Base-by-base conservation (phyloP, 2,113 vertebrate species). In the Equus przewalskii region DNA sequence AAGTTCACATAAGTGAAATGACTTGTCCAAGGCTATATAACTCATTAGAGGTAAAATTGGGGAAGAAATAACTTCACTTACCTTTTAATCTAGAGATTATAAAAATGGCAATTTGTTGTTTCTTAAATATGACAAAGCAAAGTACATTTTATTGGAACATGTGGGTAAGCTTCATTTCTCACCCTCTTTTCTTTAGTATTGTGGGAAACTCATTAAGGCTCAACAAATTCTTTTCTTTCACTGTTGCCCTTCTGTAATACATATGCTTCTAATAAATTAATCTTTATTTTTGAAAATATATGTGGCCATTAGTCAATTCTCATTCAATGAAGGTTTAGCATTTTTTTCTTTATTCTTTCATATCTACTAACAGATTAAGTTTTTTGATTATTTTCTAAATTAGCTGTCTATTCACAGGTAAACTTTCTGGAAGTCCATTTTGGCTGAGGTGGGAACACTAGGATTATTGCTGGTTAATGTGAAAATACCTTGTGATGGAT, bases 341-440 rank as follows among this genome's bases (percentile, higher is more conserved):
- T 90, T 60, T 33, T 67, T 36, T 84, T 58, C 28, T 64, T 69
- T 62, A 54, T 70, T 81, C 14, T 67, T 83, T 94, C 21, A 56
- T 4, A 70, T 91, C 64, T 92, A 30, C 28, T 72, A 81, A 62
- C 19, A 89, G 14, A 69, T 92, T 64, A 67, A 33, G 10, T 44
- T 88, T 85, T 60, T 73, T 24, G 1, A 84, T 88, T 83, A 67
- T 81, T 89, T 96, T 92, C 30, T 94, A 91, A 89, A 80, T 96
- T 89, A 96, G 54, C 21, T 82, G 2, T 60, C 60, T 95, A 72
- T n/a, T 84, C 46, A 85, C 5, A 18, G 44, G 8, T 96, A 92
- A 95, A 14, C 21, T 93, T 95, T 97, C 70, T 87, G 46, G 49
- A 95, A 92, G 36, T 65, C 73, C 4, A 54, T 67, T 93, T 67